Conservation (phyloP, 2,888 invertebrate genomes). For the Xanthia togata region DNA sequence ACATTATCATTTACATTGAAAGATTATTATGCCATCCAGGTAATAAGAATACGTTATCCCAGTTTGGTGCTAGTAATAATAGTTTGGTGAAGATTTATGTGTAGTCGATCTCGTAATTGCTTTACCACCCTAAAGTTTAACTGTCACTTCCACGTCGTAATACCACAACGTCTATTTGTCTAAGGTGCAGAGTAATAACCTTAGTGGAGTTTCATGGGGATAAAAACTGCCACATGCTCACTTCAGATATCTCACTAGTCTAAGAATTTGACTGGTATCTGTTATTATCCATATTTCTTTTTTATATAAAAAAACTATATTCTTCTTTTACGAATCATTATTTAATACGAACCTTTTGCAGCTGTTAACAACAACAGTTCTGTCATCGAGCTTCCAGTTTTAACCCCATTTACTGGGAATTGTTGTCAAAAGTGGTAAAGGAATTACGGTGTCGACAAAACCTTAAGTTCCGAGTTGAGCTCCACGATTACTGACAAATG, state of each 20-base stretch:
- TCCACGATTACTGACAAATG: no score
- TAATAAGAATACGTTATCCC: conserved; percentile 68
- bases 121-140: no score
- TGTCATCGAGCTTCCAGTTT: not conserved
- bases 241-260: not conserved
- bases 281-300: not conserved
- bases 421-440: not conserved
- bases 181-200: not conserved
- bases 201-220: not conserved
- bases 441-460: not conserved
- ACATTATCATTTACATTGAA: conserved; percentile 92
- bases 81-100: not conserved
- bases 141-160: no score
- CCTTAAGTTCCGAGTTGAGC: no score
- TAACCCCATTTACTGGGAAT: no score
- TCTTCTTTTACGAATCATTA: not conserved
- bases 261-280: not conserved
- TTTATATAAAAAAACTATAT: not conserved
- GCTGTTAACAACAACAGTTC: no score
- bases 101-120: not conserved
- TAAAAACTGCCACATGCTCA: not conserved
- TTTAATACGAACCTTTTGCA: not conserved
- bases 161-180: not conserved
- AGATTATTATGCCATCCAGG: conserved; percentile 95
- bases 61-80: not conserved